These are phyloP conservation scores for Cepaea nemoralis DNA, from an alignment of 1,140 invertebrate species.

Conservation along the genomic window DNA sequence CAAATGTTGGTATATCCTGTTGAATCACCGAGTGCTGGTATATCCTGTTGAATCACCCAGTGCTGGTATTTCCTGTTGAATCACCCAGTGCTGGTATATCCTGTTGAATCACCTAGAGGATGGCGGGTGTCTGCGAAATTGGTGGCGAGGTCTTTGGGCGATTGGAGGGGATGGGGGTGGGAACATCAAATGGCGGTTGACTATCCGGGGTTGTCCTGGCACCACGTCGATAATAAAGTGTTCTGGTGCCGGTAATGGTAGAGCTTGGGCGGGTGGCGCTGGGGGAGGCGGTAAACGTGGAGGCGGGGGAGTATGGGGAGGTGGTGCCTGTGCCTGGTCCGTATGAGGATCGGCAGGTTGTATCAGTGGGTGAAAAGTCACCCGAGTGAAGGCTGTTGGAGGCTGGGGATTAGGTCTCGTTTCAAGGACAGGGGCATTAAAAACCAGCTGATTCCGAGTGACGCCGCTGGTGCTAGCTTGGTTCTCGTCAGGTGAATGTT, in stretches of 20 bases:
- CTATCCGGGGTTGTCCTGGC: not conserved
- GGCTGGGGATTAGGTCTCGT: not conserved
- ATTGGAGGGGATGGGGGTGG: not conserved
- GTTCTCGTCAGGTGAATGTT: not conserved
- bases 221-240: not conserved
- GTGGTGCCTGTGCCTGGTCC: not conserved
- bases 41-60: too few species aligned
- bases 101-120: not conserved
- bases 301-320: not conserved
- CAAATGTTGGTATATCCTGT: too few species aligned
- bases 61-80: too few species aligned
- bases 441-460: not conserved
- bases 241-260: not conserved
- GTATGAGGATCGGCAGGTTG: too few species aligned
- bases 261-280: not conserved
- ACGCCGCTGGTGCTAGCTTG: not conserved
- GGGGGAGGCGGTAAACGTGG: conserved; percentile 2
- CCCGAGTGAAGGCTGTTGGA: not conserved
- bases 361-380: not conserved
- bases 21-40: too few species aligned
- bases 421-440: not conserved
- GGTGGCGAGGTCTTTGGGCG: not conserved
- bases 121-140: not conserved
- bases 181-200: not conserved
- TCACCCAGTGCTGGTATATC: not conserved